These are phyloP conservation scores for Rhopilema esculentum DNA, from an alignment of 30 jellyfish, hydroid and myxozoan species.

Conservation along the genomic window DNA sequence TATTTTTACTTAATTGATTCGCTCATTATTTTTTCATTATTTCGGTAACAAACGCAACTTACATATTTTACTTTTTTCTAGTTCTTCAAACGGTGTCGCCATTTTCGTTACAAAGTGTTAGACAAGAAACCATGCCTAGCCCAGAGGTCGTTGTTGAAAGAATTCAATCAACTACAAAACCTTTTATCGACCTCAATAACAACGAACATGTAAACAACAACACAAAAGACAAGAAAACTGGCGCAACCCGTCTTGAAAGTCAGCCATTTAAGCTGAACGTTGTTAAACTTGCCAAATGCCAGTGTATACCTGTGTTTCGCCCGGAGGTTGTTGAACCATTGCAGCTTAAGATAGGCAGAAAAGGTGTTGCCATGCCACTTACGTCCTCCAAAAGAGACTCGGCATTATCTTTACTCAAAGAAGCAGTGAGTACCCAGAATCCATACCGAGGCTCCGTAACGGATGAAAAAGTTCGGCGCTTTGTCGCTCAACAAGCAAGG, in stretches of 20 bases:
- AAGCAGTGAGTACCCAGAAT: background rate
- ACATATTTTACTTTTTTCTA: background rate
- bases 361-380: constrained; percentile 6
- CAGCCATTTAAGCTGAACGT: constrained; percentile 49
- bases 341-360: background rate
- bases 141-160: background rate
- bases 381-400: background rate
- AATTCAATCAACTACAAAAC: background rate
- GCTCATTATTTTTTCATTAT: too few species aligned
- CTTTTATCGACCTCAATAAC: background rate
- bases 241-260: background rate
- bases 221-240: background rate
- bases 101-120: constrained; percentile 37
- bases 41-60: too few species aligned
- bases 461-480: background rate
- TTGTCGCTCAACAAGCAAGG: background rate
- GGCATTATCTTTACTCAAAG: too few species aligned
- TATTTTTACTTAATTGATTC: too few species aligned
- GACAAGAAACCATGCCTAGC: constrained; percentile 3
- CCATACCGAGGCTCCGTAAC: background rate
- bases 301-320: constrained; percentile 45
- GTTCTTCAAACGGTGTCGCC: constrained; percentile 46
- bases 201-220: background rate
- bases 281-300: constrained; percentile 51
- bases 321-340: constrained; percentile 30